phyloP scores from a whole-genome alignment of 2,113 vertebrate species.

The Chaetorhynchus papuensis region DNA sequence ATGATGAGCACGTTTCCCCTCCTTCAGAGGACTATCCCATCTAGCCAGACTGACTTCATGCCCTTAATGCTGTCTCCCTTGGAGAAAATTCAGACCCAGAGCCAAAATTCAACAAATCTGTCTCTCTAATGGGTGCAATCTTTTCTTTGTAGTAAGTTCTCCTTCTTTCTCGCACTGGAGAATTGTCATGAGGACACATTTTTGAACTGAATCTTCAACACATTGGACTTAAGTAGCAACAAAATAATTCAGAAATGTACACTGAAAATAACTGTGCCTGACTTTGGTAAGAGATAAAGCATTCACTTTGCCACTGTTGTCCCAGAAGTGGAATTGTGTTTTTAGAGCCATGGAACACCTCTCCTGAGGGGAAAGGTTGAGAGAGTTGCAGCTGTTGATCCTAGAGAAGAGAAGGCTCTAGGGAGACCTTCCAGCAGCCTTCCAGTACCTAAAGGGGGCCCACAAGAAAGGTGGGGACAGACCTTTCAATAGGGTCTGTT shows the following conservation, averaged over 20 bases:
- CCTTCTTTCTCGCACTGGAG: neutral
- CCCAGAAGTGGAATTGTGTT: neutral
- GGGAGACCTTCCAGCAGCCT: neutral
- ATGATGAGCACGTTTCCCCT: neutral
- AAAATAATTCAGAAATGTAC: neutral
- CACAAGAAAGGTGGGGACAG: neutral
- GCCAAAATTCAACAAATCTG: neutral
- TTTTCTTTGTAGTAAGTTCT: neutral
- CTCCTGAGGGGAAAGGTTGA: neutral
- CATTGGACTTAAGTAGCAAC: neutral
- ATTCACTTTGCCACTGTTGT: neutral
- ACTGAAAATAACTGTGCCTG: neutral
- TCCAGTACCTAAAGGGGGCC: neutral
- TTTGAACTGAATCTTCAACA: neutral
- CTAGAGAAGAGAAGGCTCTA: neutral
- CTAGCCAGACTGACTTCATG: neutral
- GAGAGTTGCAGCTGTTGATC: neutral
- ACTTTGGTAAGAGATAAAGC: neutral
- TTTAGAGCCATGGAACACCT: neutral
- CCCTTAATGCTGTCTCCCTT: neutral
- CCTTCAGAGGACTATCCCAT: neutral
- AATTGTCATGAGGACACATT: neutral
- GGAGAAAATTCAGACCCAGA: neutral
- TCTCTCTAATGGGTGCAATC: neutral
- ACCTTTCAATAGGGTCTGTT: neutral